phyloP scores from a whole-genome alignment of 2,113 vertebrate species.

The Mirza zaza region DNA sequence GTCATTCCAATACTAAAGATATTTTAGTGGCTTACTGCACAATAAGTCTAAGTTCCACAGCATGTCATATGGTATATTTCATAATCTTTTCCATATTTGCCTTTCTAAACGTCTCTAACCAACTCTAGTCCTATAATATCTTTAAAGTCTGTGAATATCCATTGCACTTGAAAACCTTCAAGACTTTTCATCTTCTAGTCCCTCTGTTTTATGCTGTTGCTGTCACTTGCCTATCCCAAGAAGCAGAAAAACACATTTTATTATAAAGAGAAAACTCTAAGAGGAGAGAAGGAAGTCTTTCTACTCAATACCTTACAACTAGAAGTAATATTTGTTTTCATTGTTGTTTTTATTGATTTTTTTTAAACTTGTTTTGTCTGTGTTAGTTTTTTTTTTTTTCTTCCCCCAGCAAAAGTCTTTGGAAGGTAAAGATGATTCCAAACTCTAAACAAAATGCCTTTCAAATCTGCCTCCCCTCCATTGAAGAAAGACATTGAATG shows the following conservation, averaged over 20 bases:
- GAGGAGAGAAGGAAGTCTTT: not conserved
- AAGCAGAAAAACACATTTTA: not conserved
- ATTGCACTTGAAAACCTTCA: not conserved
- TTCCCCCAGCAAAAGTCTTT: not conserved
- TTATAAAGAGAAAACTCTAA: not conserved
- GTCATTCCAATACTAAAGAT: conserved; percentile 28
- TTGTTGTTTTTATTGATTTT: not conserved
- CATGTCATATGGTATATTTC: not conserved
- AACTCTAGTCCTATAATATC: not conserved
- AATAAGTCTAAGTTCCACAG: not conserved
- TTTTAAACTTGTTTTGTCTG: not conserved
- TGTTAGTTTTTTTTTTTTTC: not conserved
- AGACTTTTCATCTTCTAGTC: not conserved
- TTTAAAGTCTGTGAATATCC: not conserved
- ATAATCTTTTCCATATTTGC: not conserved
- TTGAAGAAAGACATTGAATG: not conserved
- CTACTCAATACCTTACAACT: not conserved
- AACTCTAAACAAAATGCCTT: not conserved
- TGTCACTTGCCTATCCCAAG: not conserved
- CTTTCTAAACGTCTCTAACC: not conserved
- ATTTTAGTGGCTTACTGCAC: conserved; percentile 12
- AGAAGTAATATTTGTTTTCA: not conserved
- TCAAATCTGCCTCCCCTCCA: not conserved
- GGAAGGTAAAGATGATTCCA: not conserved
- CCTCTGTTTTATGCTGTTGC: not conserved